A percentile compares a stretch with the other conserved stretches of the same genome.
These are phyloP conservation scores for Philopedon plagiatum DNA, from an alignment of 2,888 invertebrate species.

Conservation along the genomic window DNA sequence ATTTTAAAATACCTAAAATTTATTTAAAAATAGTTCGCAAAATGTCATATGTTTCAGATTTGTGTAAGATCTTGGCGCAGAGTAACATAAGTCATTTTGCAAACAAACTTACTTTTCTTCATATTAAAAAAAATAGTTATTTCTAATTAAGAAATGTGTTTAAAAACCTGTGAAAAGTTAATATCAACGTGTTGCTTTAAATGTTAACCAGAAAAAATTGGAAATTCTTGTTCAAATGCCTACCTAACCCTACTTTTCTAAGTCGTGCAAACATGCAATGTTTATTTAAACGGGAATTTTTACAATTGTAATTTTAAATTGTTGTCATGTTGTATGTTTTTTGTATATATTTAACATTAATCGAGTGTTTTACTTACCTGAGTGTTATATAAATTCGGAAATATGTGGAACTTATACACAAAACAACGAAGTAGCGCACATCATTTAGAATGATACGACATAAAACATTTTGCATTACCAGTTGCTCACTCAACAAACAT, in stretches of 20 bases:
- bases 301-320: not conserved
- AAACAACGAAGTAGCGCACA: not conserved
- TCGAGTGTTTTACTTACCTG: not conserved
- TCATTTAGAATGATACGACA: not conserved
- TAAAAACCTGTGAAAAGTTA: not conserved
- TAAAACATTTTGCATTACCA: not conserved
- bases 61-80: not conserved
- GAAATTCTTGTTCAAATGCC: not conserved
- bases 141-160: not conserved
- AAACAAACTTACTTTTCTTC: not conserved
- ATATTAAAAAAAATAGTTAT: not conserved
- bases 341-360: not conserved
- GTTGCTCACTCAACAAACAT: not conserved
- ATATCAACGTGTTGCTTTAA: not conserved
- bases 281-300: too few relatives aligned
- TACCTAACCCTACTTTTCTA: not conserved
- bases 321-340: not conserved
- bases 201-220: too few relatives aligned
- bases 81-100: not conserved
- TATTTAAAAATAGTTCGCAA: not conserved
- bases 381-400: not conserved
- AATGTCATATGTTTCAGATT: not conserved
- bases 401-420: not conserved
- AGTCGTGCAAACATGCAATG: not conserved
- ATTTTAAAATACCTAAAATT: too few relatives aligned